Base-by-base conservation (phyloP, 1,140 invertebrate species). In the Cotesia glomerata region DNA sequence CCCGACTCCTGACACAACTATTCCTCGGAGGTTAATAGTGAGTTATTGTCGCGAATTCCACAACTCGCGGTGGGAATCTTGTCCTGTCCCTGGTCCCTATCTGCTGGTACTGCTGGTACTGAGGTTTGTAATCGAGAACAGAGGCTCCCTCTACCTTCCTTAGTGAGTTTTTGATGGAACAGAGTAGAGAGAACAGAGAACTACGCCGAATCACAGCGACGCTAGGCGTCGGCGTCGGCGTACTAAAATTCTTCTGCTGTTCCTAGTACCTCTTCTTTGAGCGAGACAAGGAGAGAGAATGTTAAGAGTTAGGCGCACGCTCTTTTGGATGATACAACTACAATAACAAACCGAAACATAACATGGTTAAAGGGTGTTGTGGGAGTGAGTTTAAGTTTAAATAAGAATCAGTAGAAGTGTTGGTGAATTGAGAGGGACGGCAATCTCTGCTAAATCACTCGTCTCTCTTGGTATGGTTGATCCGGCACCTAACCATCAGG, bases 1-100 rank as follows among this genome's bases (percentile, higher is more conserved):
- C 80, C 81, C 82, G 84, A 84, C 80, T 81, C 78, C 76, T 80
- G 80, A 82, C 83, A 82, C 75, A 77, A 80, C 78, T 81, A 79
- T 73, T 73, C 62, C 71, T 45, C 11, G 7, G 2, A 7, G 8
- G 61, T 35, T 36, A 34, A 5, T 35, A 35, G 13, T 51, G 64
- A 18, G 32, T 32, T 49, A n/a, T 18, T 54, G 34, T 52, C 35
- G 49, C 26, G 16, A 11, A 36, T 54, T 18, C 54, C 65, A 11
- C 13, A 39, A 14, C 35, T 74, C 71, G 62, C 71, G 73, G 71
- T 73, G 49, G 56, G 56, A 78, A 72, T 71, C 69, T 58, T 69
- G 69, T 34, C 70, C 73, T 69, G 69, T 63, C 75, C 68, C 34
- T 45, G 5, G 39, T 45, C 75, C 54, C 73, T 69, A 11, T 5